Percentiles rank a stretch among this genome's conserved stretches.
Evolutionary conservation across 2,113 vertebrate species (phyloP).

Genomic region (Rhinogobius similis): DNA sequence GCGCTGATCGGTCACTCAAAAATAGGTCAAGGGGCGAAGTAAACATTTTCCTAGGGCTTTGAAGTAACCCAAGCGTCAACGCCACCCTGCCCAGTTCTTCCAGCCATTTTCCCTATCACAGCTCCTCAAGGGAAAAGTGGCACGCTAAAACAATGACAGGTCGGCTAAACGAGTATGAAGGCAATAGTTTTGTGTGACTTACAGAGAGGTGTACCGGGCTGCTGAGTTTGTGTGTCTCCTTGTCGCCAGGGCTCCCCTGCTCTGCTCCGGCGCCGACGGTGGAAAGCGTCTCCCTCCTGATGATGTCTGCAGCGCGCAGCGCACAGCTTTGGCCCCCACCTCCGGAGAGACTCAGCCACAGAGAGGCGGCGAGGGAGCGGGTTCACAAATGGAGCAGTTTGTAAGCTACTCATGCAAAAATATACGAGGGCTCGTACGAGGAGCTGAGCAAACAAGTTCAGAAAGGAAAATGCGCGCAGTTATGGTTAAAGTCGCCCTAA

Average conservation of each 20-base stretch:
- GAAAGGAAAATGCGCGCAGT: slow-evolving; percentile 32
- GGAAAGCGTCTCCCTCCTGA: slow-evolving; percentile 87
- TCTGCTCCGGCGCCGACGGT: slow-evolving; percentile 84
- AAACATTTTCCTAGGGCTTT: slow-evolving; percentile 62
- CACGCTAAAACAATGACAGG: slow-evolving; percentile 32
- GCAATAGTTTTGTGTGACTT: slow-evolving; percentile 77
- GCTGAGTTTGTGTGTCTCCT: slow-evolving; percentile 76
- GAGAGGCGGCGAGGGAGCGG: slow-evolving; percentile 25
- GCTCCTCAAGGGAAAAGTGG: slow-evolving; percentile 44
- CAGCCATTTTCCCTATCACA: slow-evolving; percentile 64
- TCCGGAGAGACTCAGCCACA: slow-evolving; percentile 33
- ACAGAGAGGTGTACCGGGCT: slow-evolving; percentile 86
- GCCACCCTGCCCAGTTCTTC: slow-evolving; percentile 67
- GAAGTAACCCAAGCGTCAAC: slow-evolving; percentile 65
- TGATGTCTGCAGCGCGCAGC: slow-evolving; percentile 88
- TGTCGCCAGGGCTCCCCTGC: slow-evolving; percentile 79
- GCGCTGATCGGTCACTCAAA: slow-evolving; percentile 37
- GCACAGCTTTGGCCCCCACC: slow-evolving; percentile 74
- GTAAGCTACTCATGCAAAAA: slow-evolving; percentile 69
- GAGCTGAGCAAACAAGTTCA: slow-evolving; percentile 28
- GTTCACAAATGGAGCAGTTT: slow-evolving; percentile 57
- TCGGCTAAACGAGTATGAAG: slow-evolving; percentile 8
- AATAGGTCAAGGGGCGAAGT: slow-evolving; percentile 62
- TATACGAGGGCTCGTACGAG: slow-evolving; percentile 30
- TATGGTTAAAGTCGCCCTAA: neutral